These are phyloP conservation scores for Periphyllus acericola DNA, from an alignment of 2,888 invertebrate species.

Conservation along the genomic window DNA sequence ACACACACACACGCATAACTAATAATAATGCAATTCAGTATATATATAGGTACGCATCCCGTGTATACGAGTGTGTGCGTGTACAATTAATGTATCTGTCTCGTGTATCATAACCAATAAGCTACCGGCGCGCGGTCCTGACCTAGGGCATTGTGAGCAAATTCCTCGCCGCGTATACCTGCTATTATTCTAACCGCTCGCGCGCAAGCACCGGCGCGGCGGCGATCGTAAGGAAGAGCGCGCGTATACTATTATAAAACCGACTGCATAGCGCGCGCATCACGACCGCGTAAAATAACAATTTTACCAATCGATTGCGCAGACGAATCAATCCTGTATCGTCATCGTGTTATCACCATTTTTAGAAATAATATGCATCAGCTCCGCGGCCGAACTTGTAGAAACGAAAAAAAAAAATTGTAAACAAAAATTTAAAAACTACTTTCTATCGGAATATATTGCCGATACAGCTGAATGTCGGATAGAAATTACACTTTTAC, in stretches of 20 bases:
- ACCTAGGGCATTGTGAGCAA: constrained; percentile 44
- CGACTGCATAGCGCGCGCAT: neutral
- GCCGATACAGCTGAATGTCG: too few relatives aligned
- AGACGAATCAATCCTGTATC: neutral
- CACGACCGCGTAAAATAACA: neutral
- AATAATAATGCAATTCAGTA: constrained; percentile 11
- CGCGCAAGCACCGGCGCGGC: neutral
- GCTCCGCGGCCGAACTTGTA: too few relatives aligned
- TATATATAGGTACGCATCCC: neutral
- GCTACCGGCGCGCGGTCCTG: constrained; percentile 16
- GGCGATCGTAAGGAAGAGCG: too few relatives aligned
- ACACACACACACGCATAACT: neutral
- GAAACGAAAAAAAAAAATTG: neutral
- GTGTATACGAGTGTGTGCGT: neutral
- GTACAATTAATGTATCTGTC: constrained; percentile 59
- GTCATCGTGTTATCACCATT: neutral
- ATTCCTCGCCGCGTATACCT: constrained; percentile 27
- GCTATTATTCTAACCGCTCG: neutral
- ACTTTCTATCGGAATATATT: neutral
- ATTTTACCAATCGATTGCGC: neutral
- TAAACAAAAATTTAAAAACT: neutral
- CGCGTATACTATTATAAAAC: neutral
- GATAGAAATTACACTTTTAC: too few relatives aligned
- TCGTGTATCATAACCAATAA: constrained; percentile 58
- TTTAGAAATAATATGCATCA: neutral